Base-by-base conservation (phyloP, 1,140 invertebrate species). In the Drosophila repleta region DNA sequence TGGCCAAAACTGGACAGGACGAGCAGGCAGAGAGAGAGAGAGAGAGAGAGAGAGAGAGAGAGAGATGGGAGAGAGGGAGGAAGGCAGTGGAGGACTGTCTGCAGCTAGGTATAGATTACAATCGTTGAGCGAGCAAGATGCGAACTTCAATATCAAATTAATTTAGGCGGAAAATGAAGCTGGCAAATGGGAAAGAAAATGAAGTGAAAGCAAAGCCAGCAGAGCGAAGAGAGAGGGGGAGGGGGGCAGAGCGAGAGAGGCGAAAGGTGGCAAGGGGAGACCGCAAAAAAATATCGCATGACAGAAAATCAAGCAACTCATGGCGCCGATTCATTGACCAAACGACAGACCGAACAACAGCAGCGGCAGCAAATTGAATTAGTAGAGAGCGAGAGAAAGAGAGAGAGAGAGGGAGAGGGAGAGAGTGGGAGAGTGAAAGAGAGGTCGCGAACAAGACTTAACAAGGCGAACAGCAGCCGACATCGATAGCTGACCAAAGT, bases 401-500 rank as follows among this genome's bases (percentile, higher is more conserved):
- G 37, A 18, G 8, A 41, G 20, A 53, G 53, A 48, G 10, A 13
- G 13, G 8, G 32, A 49, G n/a, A 20, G 10, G 1, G 45, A 29
- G 17, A 18, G 15, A 37, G 43, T 8, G 26, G 46, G 0, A 46
- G 29, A 5, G 3, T 4, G 41, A 46, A 8, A 11, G 4, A 17
- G 15, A 35, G 26, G 39, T 41, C 15, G 39, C 37, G 17, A 17
- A 18, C 32, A 37, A 20, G 8, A 20, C 18, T 18, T 15, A 35
- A 13, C 29, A 53, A 37, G 26, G 48, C 5, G 37, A 43, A 13
- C 21, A 56, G 53, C 53, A 43, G 53, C 53, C 53, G 55, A 57
- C 74, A 85, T 87, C 56, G 82, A 85, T 87, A 87, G 81, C 82
- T 66, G 57, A 26, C 63, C 79, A 81, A 87, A 87, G 82, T 85